Evolutionary conservation across 1,140 invertebrate species (phyloP).

Genomic region (Rhagoletis zephyria): DNA sequence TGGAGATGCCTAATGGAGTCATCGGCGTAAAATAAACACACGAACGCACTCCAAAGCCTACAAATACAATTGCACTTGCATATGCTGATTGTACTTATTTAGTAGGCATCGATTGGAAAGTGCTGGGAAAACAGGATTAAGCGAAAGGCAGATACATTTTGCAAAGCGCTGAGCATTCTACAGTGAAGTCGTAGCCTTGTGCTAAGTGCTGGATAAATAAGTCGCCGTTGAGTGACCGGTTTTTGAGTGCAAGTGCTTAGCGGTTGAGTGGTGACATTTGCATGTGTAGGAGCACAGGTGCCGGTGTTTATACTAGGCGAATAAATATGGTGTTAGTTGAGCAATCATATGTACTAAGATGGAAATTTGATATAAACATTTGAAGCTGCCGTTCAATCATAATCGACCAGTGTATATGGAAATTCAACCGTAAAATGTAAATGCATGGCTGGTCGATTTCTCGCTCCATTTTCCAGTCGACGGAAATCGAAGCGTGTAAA

Average conservation of each 20-base stretch:
- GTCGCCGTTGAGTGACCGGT: not conserved
- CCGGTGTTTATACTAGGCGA: too few relatives aligned
- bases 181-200: not conserved
- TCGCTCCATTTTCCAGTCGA: too few relatives aligned
- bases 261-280: not conserved
- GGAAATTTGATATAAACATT: too few relatives aligned
- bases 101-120: conserved; percentile 38
- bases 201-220: conserved; percentile 24
- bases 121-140: conserved; percentile 33
- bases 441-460: too few relatives aligned
- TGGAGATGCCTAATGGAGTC: conserved; percentile 15
- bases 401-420: too few relatives aligned
- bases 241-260: not conserved
- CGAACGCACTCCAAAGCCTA: not conserved
- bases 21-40: not conserved
- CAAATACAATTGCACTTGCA: not conserved
- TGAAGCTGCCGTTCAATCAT: too few relatives aligned
- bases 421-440: too few relatives aligned
- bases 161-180: not conserved
- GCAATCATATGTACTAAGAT: too few relatives aligned
- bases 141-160: not conserved
- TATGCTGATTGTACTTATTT: conserved; percentile 7
- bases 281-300: not conserved
- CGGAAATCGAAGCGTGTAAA: too few relatives aligned
- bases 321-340: too few relatives aligned